Evolutionary conservation across 2,113 vertebrate species (phyloP).

Genomic region (Ovis canadensis): DNA sequence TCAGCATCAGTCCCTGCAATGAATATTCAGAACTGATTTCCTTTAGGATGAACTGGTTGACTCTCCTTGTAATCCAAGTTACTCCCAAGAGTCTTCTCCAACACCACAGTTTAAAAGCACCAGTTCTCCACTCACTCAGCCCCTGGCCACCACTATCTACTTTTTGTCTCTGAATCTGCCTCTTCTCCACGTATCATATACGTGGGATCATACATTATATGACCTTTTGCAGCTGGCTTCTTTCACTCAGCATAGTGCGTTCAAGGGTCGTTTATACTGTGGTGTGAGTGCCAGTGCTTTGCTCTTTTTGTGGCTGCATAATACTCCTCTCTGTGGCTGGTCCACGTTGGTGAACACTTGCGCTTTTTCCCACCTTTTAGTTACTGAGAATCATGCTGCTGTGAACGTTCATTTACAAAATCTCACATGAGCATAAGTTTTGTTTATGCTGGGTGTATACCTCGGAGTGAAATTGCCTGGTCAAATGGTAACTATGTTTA

Average conservation of each 20-base stretch:
- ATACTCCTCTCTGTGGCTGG: background rate
- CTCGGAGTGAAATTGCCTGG: rapidly evolving
- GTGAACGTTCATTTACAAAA: background rate
- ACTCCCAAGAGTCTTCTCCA: background rate
- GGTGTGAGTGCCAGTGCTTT: background rate
- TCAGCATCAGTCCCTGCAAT: background rate
- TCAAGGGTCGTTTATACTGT: rapidly evolving
- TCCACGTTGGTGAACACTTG: background rate
- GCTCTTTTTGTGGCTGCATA: rapidly evolving
- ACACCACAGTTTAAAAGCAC: background rate
- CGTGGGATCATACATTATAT: background rate
- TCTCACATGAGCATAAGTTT: background rate
- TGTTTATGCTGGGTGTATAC: background rate
- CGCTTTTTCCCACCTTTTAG: background rate
- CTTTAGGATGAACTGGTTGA: background rate
- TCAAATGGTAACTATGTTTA: background rate
- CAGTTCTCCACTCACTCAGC: background rate
- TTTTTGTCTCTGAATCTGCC: background rate
- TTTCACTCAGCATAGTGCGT: background rate
- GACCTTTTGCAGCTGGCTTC: background rate
- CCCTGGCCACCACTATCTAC: background rate
- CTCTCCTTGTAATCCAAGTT: background rate
- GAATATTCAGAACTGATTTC: background rate
- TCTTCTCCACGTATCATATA: background rate
- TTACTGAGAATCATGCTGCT: background rate